Evolutionary conservation across 2,113 vertebrate species (phyloP).

Genomic region (Paradisaea rubra): DNA sequence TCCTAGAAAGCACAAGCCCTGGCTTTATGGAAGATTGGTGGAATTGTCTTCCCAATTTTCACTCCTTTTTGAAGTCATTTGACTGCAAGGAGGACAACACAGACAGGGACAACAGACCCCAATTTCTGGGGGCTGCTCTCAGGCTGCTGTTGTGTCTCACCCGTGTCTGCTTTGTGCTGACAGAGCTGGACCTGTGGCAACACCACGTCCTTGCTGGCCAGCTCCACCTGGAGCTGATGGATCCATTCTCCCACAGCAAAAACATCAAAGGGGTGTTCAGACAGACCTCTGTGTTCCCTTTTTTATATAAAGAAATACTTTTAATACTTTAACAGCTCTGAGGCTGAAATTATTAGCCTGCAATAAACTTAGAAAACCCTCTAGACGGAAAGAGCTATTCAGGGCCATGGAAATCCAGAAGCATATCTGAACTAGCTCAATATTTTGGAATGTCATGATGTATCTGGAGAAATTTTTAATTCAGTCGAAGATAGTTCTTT

Average conservation of each 20-base stretch:
- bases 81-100: not conserved
- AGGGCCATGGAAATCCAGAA: not conserved
- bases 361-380: not conserved
- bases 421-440: not conserved
- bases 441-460: not conserved
- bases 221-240: not conserved
- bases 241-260: not conserved
- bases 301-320: not conserved
- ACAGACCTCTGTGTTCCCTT: not conserved
- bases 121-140: not conserved
- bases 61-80: not conserved
- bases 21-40: not conserved
- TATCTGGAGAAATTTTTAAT: slow-evolving; percentile 8
- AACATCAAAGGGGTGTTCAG: not conserved
- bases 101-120: fast-evolving
- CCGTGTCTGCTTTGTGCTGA: fast-evolving
- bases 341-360: not conserved
- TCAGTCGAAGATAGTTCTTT: slow-evolving; percentile 8
- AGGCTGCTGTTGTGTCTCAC: not conserved
- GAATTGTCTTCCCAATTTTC: not conserved
- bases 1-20: not conserved
- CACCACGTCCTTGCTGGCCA: no score
- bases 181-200: not conserved
- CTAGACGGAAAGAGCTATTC: not conserved
- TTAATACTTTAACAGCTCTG: not conserved